Conservation (phyloP, 37 sponge, comb jelly and placozoan genomes). For the Axinella damicornis region DNA sequence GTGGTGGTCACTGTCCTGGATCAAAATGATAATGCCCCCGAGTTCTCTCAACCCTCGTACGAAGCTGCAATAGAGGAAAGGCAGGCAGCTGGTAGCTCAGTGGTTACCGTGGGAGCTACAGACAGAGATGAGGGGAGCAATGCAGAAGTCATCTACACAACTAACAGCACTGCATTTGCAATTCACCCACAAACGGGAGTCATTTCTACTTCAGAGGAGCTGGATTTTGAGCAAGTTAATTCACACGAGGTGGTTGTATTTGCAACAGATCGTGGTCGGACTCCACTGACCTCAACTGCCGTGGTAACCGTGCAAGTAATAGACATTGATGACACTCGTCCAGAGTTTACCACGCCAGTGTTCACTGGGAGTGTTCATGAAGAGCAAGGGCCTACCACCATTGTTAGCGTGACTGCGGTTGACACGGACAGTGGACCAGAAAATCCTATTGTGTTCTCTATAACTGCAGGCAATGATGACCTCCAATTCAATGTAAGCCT, state of each 20-base stretch:
- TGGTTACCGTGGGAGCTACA: conserved; percentile 47
- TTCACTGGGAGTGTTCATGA: conserved; percentile 60
- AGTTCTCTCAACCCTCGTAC: conserved; percentile 36
- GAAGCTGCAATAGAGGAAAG: conserved; percentile 51
- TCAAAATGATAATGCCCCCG: conserved; percentile 68
- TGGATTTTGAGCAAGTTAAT: conserved; percentile 42
- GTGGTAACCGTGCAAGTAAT: conserved; percentile 35
- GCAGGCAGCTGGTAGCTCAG: conserved; percentile 9
- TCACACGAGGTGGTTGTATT: conserved; percentile 31
- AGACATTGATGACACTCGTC: conserved; percentile 67
- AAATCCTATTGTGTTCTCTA: conserved; percentile 27
- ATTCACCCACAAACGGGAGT: conserved; percentile 45
- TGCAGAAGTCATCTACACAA: conserved; percentile 39
- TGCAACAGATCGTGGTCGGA: conserved; percentile 50
- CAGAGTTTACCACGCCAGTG: conserved; percentile 40
- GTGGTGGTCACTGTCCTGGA: conserved; percentile 62
- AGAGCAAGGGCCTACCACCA: not conserved
- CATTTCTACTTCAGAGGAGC: conserved; percentile 20
- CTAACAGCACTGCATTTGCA: conserved; percentile 18
- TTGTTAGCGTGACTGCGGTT: conserved; percentile 41
- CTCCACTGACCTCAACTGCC: conserved; percentile 23
- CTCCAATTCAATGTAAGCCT: conserved; percentile 13
- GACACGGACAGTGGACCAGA: conserved; percentile 56
- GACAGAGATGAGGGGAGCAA: conserved; percentile 67
- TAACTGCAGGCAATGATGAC: not conserved